phyloP scores from a whole-genome alignment of 2,113 vertebrate species.

The Sterna hirundo region DNA sequence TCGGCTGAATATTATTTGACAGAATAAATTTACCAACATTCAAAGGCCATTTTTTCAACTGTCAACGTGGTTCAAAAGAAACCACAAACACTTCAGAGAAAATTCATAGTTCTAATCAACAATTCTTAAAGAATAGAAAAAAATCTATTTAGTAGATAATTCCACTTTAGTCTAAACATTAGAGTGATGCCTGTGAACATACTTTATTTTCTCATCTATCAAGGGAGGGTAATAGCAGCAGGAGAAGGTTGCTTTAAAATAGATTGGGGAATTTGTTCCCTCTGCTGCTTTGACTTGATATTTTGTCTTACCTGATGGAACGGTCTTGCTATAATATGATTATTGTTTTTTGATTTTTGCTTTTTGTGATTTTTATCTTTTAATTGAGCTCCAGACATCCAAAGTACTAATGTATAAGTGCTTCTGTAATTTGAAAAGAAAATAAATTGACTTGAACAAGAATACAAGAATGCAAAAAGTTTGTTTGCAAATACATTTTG shows the following conservation, averaged over 20 bases:
- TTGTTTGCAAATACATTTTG: not conserved
- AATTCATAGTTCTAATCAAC: not conserved
- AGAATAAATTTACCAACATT: not conserved
- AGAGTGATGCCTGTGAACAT: not conserved
- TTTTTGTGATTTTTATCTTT: not conserved
- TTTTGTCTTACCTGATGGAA: not conserved
- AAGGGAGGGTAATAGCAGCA: not conserved
- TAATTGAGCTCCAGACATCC: not conserved
- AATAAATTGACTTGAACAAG: not conserved
- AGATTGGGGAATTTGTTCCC: not conserved
- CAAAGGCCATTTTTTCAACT: not conserved
- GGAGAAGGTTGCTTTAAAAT: not conserved
- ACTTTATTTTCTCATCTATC: not conserved
- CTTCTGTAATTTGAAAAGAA: not conserved
- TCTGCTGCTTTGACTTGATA: not conserved
- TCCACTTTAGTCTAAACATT: not conserved
- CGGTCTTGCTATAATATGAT: not conserved
- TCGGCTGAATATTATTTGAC: not conserved
- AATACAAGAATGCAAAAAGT: not conserved
- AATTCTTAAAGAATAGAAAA: not conserved
- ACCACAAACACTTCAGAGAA: not conserved
- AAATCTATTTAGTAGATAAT: not conserved
- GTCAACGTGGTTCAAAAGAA: not conserved
- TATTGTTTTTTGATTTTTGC: accelerated
- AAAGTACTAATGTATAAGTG: not conserved